Evolutionary conservation across 2,797 vertebrate species (phyloP), one percentile per base, ranked within the genome.

Genomic region (Tenualosa thibaudeaui): DNA sequence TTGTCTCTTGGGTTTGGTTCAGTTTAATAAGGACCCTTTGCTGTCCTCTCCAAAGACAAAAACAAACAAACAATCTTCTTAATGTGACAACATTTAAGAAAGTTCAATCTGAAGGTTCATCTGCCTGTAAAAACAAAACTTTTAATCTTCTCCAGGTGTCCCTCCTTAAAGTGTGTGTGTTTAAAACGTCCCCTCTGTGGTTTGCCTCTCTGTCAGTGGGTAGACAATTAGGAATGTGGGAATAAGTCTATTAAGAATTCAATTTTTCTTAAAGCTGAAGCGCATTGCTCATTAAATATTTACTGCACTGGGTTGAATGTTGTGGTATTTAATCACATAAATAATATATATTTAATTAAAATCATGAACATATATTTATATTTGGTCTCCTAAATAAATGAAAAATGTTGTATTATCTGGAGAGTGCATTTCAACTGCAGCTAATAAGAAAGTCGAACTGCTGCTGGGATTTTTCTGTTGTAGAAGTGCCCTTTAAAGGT

Each of bases 221-320:
- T 26, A 43, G 17, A 78, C 40, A 46, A 46, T 71, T 40, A 46
- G 40, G 40, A 22, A 40, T 22, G 40, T 17, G 15, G 65, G 40
- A 78, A 43, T 46, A 78, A 78, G 19, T 46, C 37, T 17, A 78
- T 78, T 78, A 78, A 78, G 40, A 78, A 78, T 78, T 78, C 71
- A 17, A 78, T 78, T 78, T 62, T 78, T 78, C 71, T 78, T 40
- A 43, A 8, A 43, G 71, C 37, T 46, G 71, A 78, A 43, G 37
- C 71, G 24, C 37, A 46, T 40, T 78, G 71, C 37, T 22, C 37
- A 78, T 78, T 78, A 78, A 78, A 78, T 7, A 43, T 78, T 78
- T 19, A 78, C 17, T 40, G 43, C 40, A 7, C 40, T 78, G 71
- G 37, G 71, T 78, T 46, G 71, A 78, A 78, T 78, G 71, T 24